A percentile compares a stretch with the other conserved stretches of the same genome.
Conservation (phyloP, 2,797 vertebrate species). For the Tinamus major region DNA sequence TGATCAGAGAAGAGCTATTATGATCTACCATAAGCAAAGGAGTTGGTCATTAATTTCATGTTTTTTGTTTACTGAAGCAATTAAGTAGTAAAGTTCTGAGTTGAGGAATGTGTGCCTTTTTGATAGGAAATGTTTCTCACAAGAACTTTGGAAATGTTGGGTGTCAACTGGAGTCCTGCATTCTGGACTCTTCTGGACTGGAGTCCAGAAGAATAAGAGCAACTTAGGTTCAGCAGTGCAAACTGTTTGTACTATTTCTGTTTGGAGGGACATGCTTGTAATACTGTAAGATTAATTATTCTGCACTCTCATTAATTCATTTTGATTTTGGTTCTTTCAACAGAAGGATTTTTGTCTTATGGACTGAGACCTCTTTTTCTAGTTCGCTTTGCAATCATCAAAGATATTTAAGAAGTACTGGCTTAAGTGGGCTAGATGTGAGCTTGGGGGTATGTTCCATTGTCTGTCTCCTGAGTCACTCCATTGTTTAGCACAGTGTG, state of each 20-base stretch:
- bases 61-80: not conserved
- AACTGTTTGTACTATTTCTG: not conserved
- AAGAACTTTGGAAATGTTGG: not conserved
- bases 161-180: not conserved
- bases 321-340: not conserved
- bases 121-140: not conserved
- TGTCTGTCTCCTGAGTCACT: not conserved
- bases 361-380: not conserved
- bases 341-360: not conserved
- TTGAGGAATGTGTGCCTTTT: not conserved
- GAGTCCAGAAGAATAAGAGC: not conserved
- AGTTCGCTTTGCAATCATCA: not conserved
- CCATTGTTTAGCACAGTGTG: not conserved
- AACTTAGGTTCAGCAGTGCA: not conserved
- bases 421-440: not conserved
- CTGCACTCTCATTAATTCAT: not conserved
- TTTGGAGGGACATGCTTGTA: not conserved
- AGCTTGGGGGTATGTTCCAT: not conserved
- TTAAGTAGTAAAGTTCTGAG: not conserved
- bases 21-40: not conserved
- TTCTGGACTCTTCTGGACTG: not conserved
- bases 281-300: not conserved
- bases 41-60: not conserved
- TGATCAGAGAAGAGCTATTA: not conserved
- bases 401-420: not conserved